phyloP scores from a whole-genome alignment of 2,113 vertebrate species.

The Megatriorchis doriae region DNA sequence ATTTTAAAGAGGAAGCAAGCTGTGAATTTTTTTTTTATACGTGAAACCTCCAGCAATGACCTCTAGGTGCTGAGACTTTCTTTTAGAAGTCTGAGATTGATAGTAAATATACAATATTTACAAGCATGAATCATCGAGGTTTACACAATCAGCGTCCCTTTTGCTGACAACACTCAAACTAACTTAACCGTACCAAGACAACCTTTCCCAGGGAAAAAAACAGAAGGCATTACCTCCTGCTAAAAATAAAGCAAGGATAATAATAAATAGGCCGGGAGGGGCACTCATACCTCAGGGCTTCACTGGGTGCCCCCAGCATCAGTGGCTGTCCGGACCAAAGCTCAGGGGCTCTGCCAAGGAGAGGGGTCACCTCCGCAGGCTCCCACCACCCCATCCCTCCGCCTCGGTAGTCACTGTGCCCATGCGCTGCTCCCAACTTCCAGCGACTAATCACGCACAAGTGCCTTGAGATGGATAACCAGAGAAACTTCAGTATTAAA shows the following conservation, averaged over 20 bases:
- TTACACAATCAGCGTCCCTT: background rate
- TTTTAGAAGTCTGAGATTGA: background rate
- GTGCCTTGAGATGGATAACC: background rate
- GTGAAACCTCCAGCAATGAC: background rate
- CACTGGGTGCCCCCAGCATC: background rate
- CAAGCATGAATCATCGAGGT: background rate
- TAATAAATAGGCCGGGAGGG: background rate
- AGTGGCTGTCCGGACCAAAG: background rate
- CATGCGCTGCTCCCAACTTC: background rate
- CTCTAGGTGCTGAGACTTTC: background rate
- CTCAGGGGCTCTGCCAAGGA: background rate
- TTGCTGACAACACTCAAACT: background rate
- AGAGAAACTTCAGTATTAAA: constrained; percentile 44
- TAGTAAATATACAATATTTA: background rate
- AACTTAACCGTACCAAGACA: background rate
- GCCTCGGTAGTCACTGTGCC: background rate
- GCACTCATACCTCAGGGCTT: background rate
- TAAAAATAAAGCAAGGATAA: background rate
- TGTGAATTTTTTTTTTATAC: background rate
- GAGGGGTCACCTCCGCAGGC: background rate
- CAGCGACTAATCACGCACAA: background rate
- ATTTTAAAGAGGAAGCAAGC: background rate
- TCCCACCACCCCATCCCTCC: background rate
- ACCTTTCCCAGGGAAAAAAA: background rate
- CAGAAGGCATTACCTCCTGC: background rate